phyloP scores from a whole-genome alignment of 2,888 invertebrate species.

The Xanthia icteritia region DNA sequence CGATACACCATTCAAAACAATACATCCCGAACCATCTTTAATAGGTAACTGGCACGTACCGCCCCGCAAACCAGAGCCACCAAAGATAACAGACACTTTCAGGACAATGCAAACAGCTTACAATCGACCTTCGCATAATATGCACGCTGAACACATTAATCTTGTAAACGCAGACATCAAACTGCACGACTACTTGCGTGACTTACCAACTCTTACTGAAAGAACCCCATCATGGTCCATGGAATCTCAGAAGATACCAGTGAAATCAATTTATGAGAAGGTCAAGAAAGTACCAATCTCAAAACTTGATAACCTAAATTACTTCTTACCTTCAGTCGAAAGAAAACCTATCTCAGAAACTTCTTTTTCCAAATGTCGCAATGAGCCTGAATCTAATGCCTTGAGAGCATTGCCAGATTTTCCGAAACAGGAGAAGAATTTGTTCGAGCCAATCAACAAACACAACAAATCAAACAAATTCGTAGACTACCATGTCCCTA shows the following conservation, averaged over 20 bases:
- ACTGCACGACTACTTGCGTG: slow-evolving; percentile 67
- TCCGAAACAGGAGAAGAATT: slow-evolving; percentile 47
- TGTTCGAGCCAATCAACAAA: slow-evolving; percentile 70
- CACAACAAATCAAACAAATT: slow-evolving; percentile 50
- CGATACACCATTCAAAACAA: slow-evolving; percentile 74
- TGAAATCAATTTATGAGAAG: slow-evolving; percentile 67
- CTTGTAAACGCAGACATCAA: slow-evolving; percentile 68
- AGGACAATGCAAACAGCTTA: slow-evolving; percentile 56
- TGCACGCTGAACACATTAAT: slow-evolving; percentile 64
- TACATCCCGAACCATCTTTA: slow-evolving; percentile 71
- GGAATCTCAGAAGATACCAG: slow-evolving; percentile 60
- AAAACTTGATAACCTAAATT: slow-evolving; percentile 72
- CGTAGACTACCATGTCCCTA: slow-evolving; percentile 52
- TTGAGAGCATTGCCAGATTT: slow-evolving; percentile 5
- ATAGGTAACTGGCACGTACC: slow-evolving; percentile 62
- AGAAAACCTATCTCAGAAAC: slow-evolving; percentile 58
- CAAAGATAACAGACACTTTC: slow-evolving; percentile 39
- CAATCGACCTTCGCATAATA: slow-evolving; percentile 50
- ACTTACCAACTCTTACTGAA: slow-evolving; percentile 39
- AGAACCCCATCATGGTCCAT: slow-evolving; percentile 49
- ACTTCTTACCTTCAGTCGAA: slow-evolving; percentile 75
- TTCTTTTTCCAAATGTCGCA: slow-evolving; percentile 21
- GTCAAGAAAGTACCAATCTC: slow-evolving; percentile 73
- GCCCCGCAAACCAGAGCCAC: slow-evolving; percentile 30
- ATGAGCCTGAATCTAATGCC: slow-evolving; percentile 14